A percentile compares a stretch with the other conserved stretches of the same genome.
These are phyloP conservation scores for Exaiptasia diaphana DNA, from an alignment of 64 coral and sea anemone genomes.

Conservation along the genomic window DNA sequence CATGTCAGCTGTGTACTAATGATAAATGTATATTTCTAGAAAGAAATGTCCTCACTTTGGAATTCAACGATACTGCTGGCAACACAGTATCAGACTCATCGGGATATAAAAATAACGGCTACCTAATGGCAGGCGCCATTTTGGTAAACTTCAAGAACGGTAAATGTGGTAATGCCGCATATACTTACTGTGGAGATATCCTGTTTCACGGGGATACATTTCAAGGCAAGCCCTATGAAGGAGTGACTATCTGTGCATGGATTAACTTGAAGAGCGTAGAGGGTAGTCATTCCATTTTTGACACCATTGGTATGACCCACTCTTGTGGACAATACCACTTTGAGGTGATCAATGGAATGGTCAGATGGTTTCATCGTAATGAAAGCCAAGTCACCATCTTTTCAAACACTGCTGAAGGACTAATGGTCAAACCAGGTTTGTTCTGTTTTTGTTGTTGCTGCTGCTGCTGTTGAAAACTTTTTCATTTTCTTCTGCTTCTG, in stretches of 20 bases:
- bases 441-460: background rate
- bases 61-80: conserved; percentile 62
- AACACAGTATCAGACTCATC: conserved; percentile 66
- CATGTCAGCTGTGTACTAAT: no score
- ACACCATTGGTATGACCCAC: conserved; percentile 89
- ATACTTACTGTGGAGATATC: conserved; percentile 93
- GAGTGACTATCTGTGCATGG: conserved; percentile 79
- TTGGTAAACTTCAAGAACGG: conserved; percentile 82
- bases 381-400: conserved; percentile 91
- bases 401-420: conserved; percentile 75
- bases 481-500: no score
- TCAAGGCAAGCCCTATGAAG: conserved; percentile 70
- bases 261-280: conserved; percentile 68
- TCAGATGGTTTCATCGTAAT: conserved; percentile 97
- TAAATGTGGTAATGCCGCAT: conserved; percentile 88
- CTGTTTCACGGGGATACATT: conserved; percentile 98
- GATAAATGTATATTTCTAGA: no score
- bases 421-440: conserved; percentile 62
- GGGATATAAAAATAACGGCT: conserved; percentile 80
- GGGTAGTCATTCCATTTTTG: conserved; percentile 92
- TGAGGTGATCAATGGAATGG: conserved; percentile 78
- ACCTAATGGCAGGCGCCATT: conserved; percentile 69
- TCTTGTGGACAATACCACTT: conserved; percentile 92
- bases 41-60: conserved; percentile 67
- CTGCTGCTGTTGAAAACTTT: no score